A percentile compares a stretch with the other conserved stretches of the same genome.
phyloP scores from a whole-genome alignment of 1,140 invertebrate species.

The Aphis craccivora region DNA sequence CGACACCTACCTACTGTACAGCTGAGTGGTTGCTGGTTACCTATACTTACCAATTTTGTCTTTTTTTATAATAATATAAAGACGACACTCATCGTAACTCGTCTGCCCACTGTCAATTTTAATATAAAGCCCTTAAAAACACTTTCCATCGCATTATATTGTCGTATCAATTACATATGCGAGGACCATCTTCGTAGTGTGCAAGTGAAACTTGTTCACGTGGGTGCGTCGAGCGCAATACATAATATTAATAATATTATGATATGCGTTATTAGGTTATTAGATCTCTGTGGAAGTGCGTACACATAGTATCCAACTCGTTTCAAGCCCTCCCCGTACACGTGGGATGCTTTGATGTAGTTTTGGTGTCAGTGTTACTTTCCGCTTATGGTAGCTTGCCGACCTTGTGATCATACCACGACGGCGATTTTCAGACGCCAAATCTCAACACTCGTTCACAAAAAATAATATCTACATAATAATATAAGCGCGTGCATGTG shows the following conservation, averaged over 20 bases:
- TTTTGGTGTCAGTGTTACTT: constrained; percentile 19
- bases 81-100: background rate
- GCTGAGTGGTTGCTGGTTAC: background rate
- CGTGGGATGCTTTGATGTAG: background rate
- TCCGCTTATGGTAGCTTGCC: constrained; percentile 33
- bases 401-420: background rate
- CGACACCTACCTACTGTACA: background rate
- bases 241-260: constrained; percentile 7
- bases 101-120: background rate
- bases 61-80: background rate
- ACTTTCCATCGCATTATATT: constrained; percentile 8
- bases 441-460: background rate
- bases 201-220: constrained; percentile 33
- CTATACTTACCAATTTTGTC: background rate
- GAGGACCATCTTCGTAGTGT: background rate
- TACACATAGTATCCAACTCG: background rate
- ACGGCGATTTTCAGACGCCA: background rate
- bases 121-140: constrained; percentile 20
- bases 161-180: constrained; percentile 5
- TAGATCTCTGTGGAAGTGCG: constrained; percentile 19
- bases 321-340: background rate
- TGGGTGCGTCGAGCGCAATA: background rate
- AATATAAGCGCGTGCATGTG: background rate
- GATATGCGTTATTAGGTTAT: constrained; percentile 32
- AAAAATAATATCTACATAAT: background rate